These are phyloP conservation scores for Coccyzus lansbergi DNA, from an alignment of 2,797 vertebrate species.

Conservation along the genomic window DNA sequence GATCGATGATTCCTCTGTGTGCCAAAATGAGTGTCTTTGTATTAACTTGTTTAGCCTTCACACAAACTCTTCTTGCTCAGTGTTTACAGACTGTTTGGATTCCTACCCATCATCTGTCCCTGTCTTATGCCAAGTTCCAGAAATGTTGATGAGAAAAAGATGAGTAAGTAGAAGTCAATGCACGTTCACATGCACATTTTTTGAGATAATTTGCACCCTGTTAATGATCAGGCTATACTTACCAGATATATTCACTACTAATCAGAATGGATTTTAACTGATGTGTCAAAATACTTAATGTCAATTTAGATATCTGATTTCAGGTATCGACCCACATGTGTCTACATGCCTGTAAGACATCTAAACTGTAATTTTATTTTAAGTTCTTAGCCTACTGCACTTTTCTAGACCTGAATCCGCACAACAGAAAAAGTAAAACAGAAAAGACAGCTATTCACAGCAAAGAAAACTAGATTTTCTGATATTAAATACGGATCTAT, in stretches of 20 bases:
- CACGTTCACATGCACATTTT: background rate
- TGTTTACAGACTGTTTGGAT: conserved; percentile 42
- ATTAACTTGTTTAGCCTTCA: conserved; percentile 52
- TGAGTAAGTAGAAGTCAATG: background rate
- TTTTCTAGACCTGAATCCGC: background rate
- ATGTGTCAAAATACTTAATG: background rate
- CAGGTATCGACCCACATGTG: background rate
- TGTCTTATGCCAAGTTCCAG: conserved; percentile 6
- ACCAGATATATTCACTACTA: background rate
- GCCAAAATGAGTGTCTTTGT: background rate
- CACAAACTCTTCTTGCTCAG: conserved; percentile 1
- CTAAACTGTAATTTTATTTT: background rate
- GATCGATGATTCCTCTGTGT: background rate
- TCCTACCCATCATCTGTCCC: conserved; percentile 25
- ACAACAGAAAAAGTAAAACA: background rate
- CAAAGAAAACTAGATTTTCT: background rate
- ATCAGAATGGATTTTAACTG: background rate
- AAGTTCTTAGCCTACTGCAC: background rate
- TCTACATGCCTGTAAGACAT: background rate
- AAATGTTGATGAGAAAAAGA: background rate
- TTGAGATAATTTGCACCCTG: background rate
- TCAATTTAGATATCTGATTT: background rate
- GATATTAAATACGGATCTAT: background rate
- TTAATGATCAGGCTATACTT: background rate
- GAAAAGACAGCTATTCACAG: background rate